These are phyloP conservation scores for Odocoileus virginianus DNA, from an alignment of 2,113 vertebrate genomes.

Conservation along the genomic window DNA sequence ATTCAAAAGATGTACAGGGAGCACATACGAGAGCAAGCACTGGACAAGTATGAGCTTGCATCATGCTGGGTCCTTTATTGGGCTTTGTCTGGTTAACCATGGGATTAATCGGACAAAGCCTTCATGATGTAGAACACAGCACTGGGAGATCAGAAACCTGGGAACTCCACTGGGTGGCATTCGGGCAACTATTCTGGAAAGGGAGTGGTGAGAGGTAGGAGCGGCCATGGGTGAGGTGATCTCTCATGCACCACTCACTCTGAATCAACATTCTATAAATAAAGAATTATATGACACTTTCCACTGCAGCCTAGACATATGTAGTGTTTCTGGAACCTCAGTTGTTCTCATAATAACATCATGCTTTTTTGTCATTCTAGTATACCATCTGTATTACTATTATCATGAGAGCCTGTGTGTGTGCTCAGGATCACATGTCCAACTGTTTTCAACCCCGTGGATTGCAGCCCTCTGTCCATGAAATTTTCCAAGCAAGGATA, in stretches of 20 bases:
- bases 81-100: neutral
- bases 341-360: neutral
- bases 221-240: too few relatives aligned
- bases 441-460: neutral
- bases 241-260: accelerated
- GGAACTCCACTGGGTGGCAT: neutral
- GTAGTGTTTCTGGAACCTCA: neutral
- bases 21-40: neutral
- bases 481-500: neutral
- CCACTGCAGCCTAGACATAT: neutral
- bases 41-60: neutral
- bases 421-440: neutral
- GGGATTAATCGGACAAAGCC: too few relatives aligned
- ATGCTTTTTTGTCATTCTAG: neutral
- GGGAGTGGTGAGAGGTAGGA: too few relatives aligned
- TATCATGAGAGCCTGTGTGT: neutral
- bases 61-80: neutral
- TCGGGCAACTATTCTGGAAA: neutral
- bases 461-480: neutral
- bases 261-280: neutral
- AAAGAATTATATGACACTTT: neutral
- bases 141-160: too few relatives aligned
- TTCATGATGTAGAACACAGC: neutral
- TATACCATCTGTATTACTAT: neutral
- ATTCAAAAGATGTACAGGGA: neutral